These are phyloP conservation scores for Nibea coibor DNA, from an alignment of 2,113 vertebrate species.

Conservation along the genomic window DNA sequence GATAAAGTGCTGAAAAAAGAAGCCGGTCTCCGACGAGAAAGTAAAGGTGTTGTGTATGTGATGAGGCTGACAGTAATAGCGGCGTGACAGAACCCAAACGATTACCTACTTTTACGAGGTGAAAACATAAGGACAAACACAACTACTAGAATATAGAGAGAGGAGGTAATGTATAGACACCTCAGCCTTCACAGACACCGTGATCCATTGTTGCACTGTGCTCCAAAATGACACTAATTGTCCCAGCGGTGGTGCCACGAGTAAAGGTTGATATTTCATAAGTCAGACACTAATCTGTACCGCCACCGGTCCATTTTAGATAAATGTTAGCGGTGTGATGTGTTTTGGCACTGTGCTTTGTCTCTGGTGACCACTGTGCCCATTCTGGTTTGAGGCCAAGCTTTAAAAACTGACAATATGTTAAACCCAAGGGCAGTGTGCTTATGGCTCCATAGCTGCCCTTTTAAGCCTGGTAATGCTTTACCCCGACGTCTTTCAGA, in stretches of 20 bases:
- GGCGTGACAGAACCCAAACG: not conserved
- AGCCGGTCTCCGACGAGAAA: not conserved
- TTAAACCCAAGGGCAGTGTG: slow-evolving; percentile 23
- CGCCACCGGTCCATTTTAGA: slow-evolving; percentile 22
- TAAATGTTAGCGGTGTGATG: slow-evolving; percentile 30
- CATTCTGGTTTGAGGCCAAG: slow-evolving; percentile 47
- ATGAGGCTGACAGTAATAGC: not conserved
- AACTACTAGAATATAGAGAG: not conserved
- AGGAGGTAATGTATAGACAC: not conserved
- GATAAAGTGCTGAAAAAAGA: not conserved
- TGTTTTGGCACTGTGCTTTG: slow-evolving; percentile 32
- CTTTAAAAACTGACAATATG: slow-evolving; percentile 38
- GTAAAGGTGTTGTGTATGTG: not conserved
- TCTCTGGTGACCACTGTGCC: slow-evolving; percentile 33
- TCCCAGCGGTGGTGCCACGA: slow-evolving; percentile 25
- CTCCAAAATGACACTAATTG: slow-evolving; percentile 38
- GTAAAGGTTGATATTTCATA: slow-evolving; percentile 47
- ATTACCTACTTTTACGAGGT: not conserved
- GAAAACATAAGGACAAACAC: not conserved
- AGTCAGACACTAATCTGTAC: slow-evolving; percentile 26
- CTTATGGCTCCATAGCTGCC: slow-evolving; percentile 1
- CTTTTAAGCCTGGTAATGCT: not conserved
- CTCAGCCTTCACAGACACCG: not conserved
- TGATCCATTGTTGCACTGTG: slow-evolving; percentile 12
- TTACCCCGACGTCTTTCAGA: not conserved